A percentile compares a stretch with the other conserved stretches of the same genome.
phyloP scores from a whole-genome alignment of 2,888 invertebrate species.

The Diaphora mendica region DNA sequence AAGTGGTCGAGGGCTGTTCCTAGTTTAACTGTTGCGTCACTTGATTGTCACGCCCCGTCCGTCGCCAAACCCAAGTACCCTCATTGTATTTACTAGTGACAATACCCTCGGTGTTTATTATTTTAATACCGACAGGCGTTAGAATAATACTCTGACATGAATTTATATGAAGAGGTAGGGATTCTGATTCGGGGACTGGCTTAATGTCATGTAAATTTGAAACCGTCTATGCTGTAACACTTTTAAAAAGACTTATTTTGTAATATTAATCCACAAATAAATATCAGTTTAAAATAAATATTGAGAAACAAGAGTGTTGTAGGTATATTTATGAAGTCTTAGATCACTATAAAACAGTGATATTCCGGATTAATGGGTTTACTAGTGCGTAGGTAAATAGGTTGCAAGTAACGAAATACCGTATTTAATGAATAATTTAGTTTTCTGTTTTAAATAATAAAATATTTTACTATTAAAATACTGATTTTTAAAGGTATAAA shows the following conservation, averaged over 20 bases:
- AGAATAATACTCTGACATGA: neutral
- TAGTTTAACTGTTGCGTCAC: constrained; percentile 83
- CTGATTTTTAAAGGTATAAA: neutral
- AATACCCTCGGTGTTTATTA: constrained; percentile 38
- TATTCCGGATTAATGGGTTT: neutral
- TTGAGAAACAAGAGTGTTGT: neutral
- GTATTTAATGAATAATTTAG: neutral
- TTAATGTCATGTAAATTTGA: neutral
- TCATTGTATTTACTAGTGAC: constrained; percentile 40
- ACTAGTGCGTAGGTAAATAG: neutral
- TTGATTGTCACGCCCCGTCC: constrained; percentile 72
- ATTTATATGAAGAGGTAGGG: neutral
- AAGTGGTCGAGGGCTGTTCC: constrained; percentile 79
- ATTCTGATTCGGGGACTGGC: neutral
- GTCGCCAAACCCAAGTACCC: constrained; percentile 43
- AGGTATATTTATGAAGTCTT: neutral
- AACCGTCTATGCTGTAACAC: neutral
- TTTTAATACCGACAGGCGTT: constrained; percentile 30
- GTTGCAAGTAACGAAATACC: neutral
- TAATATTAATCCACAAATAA: neutral
- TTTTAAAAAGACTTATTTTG: neutral
- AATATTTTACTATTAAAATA: neutral
- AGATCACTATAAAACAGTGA: neutral
- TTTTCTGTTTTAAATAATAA: neutral
- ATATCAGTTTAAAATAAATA: neutral